Percentiles rank a stretch among this genome's conserved stretches.
These are phyloP conservation scores for Drymodes brunneopygia DNA, from an alignment of 2,113 vertebrate species.

Conservation along the genomic window DNA sequence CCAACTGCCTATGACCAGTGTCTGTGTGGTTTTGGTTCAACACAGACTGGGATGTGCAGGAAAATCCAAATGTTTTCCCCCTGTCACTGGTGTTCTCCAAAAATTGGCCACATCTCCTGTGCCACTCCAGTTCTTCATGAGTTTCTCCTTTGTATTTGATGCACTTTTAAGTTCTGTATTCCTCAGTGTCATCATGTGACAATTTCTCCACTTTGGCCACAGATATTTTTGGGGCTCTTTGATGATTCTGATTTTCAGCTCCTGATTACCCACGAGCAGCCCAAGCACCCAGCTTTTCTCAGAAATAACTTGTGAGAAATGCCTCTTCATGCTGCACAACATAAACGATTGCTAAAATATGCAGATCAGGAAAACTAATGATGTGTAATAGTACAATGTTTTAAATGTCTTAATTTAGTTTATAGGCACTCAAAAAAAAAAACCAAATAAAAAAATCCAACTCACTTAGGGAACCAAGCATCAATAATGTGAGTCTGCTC, in stretches of 20 bases:
- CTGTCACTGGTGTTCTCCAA: neutral
- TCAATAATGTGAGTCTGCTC: conserved; percentile 8
- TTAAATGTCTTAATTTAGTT: conserved; percentile 50
- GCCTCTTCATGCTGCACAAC: neutral
- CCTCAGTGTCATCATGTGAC: neutral
- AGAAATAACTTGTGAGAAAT: neutral
- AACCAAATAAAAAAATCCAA: no score
- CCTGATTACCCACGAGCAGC: neutral
- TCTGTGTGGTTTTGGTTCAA: neutral
- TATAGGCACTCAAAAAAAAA: conserved; percentile 6
- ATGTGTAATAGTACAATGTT: conserved; percentile 5
- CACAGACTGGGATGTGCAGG: neutral
- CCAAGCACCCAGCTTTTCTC: neutral
- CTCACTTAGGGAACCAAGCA: neutral
- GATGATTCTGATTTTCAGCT: neutral
- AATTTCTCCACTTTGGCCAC: neutral
- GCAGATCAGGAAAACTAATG: conserved; percentile 32
- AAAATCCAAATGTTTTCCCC: neutral
- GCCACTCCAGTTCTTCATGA: neutral
- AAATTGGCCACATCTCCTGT: neutral
- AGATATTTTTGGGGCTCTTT: neutral
- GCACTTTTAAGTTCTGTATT: neutral
- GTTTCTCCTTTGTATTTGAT: neutral
- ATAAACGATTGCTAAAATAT: conserved; percentile 35
- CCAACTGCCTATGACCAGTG: neutral